These are phyloP conservation scores for Sicus ferrugineus DNA, from an alignment of 2,888 invertebrate genomes.

Conservation along the genomic window DNA sequence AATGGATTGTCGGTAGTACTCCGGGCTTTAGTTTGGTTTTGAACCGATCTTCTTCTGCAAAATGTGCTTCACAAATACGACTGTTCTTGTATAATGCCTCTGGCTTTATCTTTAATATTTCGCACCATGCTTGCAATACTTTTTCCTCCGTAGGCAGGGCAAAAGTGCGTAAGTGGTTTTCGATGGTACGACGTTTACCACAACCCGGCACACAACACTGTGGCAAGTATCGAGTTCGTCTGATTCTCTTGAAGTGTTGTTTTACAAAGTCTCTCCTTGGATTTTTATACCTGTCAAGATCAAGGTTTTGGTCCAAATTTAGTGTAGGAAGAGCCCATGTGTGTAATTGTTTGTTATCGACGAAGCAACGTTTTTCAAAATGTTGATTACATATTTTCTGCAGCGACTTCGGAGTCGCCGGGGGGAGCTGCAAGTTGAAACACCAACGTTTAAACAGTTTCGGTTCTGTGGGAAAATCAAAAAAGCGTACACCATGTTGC, in stretches of 20 bases:
- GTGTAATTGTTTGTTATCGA: slow-evolving; percentile 52
- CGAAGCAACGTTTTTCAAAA: slow-evolving; percentile 55
- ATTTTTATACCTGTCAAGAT: slow-evolving; percentile 6
- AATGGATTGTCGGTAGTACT: slow-evolving; percentile 43
- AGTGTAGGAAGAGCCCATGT: slow-evolving; percentile 55
- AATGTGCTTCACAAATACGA: slow-evolving; percentile 54
- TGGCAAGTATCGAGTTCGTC: slow-evolving; percentile 43
- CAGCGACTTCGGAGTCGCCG: slow-evolving; percentile 38
- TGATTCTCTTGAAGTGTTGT: not conserved
- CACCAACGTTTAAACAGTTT: slow-evolving; percentile 54
- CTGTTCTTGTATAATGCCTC: slow-evolving; percentile 48
- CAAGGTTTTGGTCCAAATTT: slow-evolving; percentile 48
- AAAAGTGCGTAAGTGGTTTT: slow-evolving; percentile 53
- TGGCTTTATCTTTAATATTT: slow-evolving; percentile 49
- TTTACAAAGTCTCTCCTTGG: not conserved
- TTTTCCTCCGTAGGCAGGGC: slow-evolving; percentile 49
- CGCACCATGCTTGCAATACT: slow-evolving; percentile 48
- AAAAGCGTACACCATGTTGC: slow-evolving; percentile 54
- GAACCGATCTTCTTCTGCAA: slow-evolving; percentile 51
- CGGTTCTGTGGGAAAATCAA: slow-evolving; percentile 47
- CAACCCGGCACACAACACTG: slow-evolving; percentile 53
- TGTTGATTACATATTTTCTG: slow-evolving; percentile 52
- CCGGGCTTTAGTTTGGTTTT: slow-evolving; percentile 53
- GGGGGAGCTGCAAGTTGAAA: slow-evolving; percentile 52
- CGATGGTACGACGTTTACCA: slow-evolving; percentile 47